Conservation (phyloP, 2,797 vertebrate genomes). For the Poeciliopsis gracilis region DNA sequence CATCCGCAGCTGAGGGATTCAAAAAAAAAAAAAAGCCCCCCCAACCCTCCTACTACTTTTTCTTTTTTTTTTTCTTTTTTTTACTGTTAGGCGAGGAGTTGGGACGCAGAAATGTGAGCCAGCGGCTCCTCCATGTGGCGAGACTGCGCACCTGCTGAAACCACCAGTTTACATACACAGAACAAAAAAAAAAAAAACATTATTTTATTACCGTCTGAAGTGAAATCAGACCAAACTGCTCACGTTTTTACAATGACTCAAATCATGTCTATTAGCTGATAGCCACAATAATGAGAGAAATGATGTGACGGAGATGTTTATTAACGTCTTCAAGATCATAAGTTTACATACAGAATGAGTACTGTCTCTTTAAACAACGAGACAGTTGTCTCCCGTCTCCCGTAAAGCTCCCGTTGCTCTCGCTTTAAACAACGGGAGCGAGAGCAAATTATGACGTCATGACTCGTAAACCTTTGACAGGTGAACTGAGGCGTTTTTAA, state of each 20-base stretch:
- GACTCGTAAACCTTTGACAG: neutral
- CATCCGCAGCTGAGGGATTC: slow-evolving; percentile 71
- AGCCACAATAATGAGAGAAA: neutral
- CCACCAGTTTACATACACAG: neutral
- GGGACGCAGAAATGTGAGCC: slow-evolving; percentile 46
- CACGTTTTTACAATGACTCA: neutral
- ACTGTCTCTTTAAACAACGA: neutral
- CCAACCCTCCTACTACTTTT: slow-evolving; percentile 29
- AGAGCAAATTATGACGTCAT: neutral
- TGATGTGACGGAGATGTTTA: neutral
- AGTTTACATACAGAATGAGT: neutral
- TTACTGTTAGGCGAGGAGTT: slow-evolving; percentile 13
- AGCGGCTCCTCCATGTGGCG: slow-evolving; percentile 75
- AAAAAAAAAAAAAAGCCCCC: neutral
- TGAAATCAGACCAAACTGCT: neutral
- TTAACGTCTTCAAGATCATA: neutral
- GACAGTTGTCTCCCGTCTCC: too few species aligned
- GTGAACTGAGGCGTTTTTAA: neutral
- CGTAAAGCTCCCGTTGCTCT: too few species aligned
- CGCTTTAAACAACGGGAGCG: neutral
- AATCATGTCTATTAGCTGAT: neutral
- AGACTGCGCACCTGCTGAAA: neutral
- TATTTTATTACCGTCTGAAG: neutral
- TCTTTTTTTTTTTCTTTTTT: neutral
- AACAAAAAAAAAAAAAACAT: neutral